Conservation (phyloP, 2,113 vertebrate species). For the Gymnobelideus leadbeateri region DNA sequence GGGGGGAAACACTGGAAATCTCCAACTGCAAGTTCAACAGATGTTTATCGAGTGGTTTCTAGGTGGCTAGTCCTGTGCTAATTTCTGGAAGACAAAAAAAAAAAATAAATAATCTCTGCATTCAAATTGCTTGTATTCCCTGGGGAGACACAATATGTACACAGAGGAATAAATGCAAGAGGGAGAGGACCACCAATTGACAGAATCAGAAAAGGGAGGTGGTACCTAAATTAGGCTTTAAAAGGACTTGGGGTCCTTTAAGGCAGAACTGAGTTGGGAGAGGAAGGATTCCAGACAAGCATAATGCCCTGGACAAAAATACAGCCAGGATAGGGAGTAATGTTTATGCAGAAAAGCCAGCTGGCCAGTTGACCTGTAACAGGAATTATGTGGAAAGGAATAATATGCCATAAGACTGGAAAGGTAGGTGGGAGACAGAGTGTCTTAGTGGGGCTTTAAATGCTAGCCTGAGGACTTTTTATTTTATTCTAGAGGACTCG, state of each 20-base stretch:
- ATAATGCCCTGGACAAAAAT: background rate
- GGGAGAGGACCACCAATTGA: background rate
- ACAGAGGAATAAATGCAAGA: background rate
- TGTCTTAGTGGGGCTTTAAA: background rate
- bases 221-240: background rate
- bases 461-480: background rate
- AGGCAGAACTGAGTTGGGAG: background rate
- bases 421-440: background rate
- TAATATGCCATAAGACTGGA: background rate
- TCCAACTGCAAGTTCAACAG: background rate
- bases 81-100: background rate
- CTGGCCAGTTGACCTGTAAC: background rate
- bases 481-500: background rate
- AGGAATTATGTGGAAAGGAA: background rate
- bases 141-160: background rate
- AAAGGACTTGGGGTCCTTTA: background rate
- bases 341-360: background rate
- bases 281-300: background rate
- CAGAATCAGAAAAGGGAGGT: background rate
- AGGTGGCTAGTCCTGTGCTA: background rate
- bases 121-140: background rate
- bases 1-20: background rate
- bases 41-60: background rate
- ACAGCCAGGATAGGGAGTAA: background rate
- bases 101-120: background rate